Conservation (phyloP, 2,113 vertebrate species). For the Bettongia penicillata region DNA sequence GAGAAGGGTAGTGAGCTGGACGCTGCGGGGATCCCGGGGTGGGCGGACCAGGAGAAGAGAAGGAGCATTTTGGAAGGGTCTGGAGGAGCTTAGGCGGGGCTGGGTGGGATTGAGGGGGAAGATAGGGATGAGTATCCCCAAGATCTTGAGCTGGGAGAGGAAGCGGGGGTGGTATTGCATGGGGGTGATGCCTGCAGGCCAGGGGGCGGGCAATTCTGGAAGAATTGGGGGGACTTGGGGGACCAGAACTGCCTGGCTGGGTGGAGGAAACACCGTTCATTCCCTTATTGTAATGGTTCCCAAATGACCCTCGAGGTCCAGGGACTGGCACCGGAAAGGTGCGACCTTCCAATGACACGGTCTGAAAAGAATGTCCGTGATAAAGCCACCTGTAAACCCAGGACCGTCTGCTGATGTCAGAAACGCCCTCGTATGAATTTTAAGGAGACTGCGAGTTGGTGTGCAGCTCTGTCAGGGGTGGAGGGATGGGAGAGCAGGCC, state of each 20-base stretch:
- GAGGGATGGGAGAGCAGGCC: not conserved
- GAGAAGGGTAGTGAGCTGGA: not conserved
- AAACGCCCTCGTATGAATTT: not conserved
- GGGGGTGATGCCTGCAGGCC: not conserved
- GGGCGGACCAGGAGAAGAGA: not conserved
- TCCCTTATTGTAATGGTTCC: not conserved
- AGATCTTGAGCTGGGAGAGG: not conserved
- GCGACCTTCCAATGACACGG: not conserved
- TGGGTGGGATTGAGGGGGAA: not conserved
- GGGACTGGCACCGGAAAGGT: not conserved
- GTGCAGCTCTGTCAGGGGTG: not conserved
- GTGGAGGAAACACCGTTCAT: not conserved
- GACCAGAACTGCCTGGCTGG: not conserved
- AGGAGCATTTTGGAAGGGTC: not conserved
- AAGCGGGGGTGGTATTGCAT: not conserved
- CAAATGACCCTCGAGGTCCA: not conserved
- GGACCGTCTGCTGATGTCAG: not conserved
- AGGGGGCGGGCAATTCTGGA: slow-evolving; percentile 65
- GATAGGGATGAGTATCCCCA: not conserved
- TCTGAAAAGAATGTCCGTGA: not conserved
- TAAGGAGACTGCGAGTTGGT: not conserved
- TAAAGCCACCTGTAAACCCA: not conserved
- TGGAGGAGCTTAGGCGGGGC: not conserved
- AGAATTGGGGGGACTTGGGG: not conserved
- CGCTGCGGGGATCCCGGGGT: not conserved